A percentile compares a stretch with the other conserved stretches of the same genome.
These are phyloP conservation scores for Acrobasis repandana DNA, from an alignment of 2,888 invertebrate genomes.

Conservation along the genomic window DNA sequence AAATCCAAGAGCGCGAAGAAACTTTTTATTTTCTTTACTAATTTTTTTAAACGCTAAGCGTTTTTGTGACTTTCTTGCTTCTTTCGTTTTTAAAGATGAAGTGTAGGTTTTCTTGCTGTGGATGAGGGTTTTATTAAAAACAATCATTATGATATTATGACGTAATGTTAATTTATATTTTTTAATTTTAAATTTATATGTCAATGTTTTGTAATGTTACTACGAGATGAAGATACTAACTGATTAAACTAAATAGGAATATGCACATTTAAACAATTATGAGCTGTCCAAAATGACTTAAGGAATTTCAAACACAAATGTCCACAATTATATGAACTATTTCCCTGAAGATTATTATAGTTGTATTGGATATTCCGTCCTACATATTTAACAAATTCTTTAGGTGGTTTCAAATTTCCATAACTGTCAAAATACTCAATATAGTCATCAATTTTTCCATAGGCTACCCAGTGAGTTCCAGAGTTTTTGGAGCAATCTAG, in stretches of 20 bases:
- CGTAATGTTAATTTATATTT: neutral
- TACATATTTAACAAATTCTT: too few relatives aligned
- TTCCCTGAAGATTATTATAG: too few relatives aligned
- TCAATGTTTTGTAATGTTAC: neutral
- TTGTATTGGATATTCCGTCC: too few relatives aligned
- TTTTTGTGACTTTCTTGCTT: neutral
- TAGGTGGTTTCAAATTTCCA: too few relatives aligned
- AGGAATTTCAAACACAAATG: too few relatives aligned
- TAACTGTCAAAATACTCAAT: too few relatives aligned
- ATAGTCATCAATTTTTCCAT: too few relatives aligned
- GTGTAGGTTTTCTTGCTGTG: neutral
- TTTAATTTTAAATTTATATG: neutral
- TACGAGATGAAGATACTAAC: neutral
- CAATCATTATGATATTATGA: conserved; percentile 2
- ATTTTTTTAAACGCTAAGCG: neutral
- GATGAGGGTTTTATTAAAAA: conserved; percentile 1
- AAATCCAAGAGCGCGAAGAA: conserved; percentile 4
- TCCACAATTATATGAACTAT: too few relatives aligned
- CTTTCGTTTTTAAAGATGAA: too few relatives aligned
- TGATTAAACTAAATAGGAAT: neutral
- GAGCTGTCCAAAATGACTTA: too few relatives aligned
- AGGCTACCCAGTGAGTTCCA: too few relatives aligned
- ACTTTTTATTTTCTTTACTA: neutral
- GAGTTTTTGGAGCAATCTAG: too few relatives aligned
- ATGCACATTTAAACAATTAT: neutral